These are phyloP conservation scores for Lasioglossum albipes DNA, from an alignment of 1,140 invertebrate genomes.

Conservation along the genomic window DNA sequence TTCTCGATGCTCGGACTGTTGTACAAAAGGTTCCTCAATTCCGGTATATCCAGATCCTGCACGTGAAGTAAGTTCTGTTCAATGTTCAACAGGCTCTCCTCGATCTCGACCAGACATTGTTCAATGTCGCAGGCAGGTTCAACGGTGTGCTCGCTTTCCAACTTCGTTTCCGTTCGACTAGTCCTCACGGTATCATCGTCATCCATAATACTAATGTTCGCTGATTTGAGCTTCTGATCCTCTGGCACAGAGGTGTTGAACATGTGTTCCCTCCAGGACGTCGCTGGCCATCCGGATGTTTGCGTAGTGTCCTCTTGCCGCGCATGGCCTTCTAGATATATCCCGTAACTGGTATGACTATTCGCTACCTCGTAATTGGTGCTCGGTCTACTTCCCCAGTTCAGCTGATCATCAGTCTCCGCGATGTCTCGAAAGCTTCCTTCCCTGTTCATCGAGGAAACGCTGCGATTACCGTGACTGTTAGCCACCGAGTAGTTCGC, in stretches of 20 bases:
- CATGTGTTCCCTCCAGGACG: constrained; percentile 27
- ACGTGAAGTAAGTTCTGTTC: constrained; percentile 72
- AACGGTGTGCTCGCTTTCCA: background rate
- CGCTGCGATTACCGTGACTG: constrained; percentile 63
- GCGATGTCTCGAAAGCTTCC: constrained; percentile 28
- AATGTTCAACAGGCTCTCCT: constrained; percentile 71
- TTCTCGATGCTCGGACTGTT: constrained; percentile 68
- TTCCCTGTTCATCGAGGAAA: constrained; percentile 45
- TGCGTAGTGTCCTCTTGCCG: constrained; percentile 38
- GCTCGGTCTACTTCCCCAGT: constrained; percentile 28
- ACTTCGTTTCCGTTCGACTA: background rate
- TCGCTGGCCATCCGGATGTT: constrained; percentile 19
- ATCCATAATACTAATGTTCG: background rate
- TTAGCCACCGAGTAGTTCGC: constrained; percentile 56
- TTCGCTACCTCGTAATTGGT: constrained; percentile 68
- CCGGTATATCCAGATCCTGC: constrained; percentile 69
- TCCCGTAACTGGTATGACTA: constrained; percentile 68
- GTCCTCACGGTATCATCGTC: background rate
- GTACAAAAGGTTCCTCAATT: constrained; percentile 68
- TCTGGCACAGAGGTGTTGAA: background rate
- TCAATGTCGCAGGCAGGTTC: constrained; percentile 68
- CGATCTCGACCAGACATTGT: constrained; percentile 71
- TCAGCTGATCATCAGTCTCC: constrained; percentile 47
- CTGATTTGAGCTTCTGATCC: background rate
- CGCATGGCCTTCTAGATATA: constrained; percentile 65